Evolutionary conservation across 2,797 vertebrate genomes (phyloP).

Genomic region (Xiphorhynchus erythropygius): DNA sequence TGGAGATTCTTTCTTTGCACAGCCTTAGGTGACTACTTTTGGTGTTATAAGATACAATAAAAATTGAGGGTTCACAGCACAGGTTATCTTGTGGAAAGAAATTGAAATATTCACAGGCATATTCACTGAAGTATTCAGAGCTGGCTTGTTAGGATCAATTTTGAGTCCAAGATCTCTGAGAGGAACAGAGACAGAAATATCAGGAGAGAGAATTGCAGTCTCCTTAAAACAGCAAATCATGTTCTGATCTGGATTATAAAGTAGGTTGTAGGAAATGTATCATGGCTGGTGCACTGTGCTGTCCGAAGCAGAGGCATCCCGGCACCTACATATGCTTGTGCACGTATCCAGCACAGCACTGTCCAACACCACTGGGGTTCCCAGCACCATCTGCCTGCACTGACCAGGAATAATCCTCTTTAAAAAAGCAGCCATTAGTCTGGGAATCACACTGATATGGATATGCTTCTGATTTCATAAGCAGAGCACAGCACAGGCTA

Average conservation of each 20-base stretch:
- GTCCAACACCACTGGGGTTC: neutral
- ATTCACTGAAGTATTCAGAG: neutral
- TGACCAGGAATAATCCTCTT: neutral
- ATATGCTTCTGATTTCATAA: neutral
- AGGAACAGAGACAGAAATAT: neutral
- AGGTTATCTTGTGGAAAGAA: neutral
- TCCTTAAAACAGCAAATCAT: neutral
- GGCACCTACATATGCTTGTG: neutral
- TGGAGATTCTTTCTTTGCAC: neutral
- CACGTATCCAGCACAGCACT: neutral
- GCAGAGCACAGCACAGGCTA: neutral
- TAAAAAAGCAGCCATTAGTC: neutral
- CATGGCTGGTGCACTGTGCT: fast-evolving
- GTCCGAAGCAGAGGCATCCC: neutral
- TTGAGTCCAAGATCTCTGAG: neutral
- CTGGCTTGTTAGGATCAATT: neutral
- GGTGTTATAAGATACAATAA: neutral
- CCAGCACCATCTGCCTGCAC: neutral
- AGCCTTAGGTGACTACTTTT: neutral
- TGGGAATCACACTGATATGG: neutral
- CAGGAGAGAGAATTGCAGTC: neutral
- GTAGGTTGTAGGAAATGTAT: neutral
- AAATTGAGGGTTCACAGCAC: neutral
- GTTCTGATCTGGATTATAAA: neutral
- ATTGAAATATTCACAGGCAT: neutral